Conservation (phyloP, 2,888 invertebrate species). For the Eustalomyia histrio region DNA sequence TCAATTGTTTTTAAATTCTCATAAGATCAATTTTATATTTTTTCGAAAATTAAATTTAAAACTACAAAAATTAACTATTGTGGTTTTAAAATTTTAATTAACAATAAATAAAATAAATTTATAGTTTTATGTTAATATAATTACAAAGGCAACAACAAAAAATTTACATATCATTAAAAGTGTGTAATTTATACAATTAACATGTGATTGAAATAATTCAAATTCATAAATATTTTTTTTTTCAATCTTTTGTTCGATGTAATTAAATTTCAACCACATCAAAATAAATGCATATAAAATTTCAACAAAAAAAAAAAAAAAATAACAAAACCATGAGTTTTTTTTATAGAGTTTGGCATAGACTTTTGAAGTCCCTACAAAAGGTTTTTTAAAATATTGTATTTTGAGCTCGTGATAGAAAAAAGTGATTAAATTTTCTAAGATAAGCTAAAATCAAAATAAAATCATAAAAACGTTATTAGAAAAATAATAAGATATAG, state of each 20-base stretch:
- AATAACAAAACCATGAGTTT: neutral
- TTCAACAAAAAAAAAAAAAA: neutral
- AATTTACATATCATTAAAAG: slow-evolving; percentile 7
- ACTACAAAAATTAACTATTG: neutral
- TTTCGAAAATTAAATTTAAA: neutral
- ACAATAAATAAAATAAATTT: neutral
- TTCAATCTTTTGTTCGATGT: slow-evolving; percentile 31
- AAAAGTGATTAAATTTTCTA: too few species aligned
- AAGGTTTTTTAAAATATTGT: neutral
- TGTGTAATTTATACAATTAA: slow-evolving; percentile 17
- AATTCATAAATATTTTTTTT: slow-evolving; percentile 28
- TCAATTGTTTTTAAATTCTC: too few species aligned
- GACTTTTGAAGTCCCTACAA: neutral
- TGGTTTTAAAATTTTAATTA: neutral
- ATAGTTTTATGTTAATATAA: neutral
- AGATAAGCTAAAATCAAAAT: too few species aligned
- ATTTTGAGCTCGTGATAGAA: too few species aligned
- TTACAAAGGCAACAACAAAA: neutral
- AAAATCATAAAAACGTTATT: too few species aligned
- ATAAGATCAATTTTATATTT: neutral
- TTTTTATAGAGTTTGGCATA: neutral
- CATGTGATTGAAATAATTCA: slow-evolving; percentile 38
- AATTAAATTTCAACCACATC: slow-evolving; percentile 44
- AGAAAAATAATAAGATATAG: too few species aligned
- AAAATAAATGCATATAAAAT: neutral